These are phyloP conservation scores for Coreoperca whiteheadi DNA, from an alignment of 2,113 vertebrate genomes.

Conservation along the genomic window DNA sequence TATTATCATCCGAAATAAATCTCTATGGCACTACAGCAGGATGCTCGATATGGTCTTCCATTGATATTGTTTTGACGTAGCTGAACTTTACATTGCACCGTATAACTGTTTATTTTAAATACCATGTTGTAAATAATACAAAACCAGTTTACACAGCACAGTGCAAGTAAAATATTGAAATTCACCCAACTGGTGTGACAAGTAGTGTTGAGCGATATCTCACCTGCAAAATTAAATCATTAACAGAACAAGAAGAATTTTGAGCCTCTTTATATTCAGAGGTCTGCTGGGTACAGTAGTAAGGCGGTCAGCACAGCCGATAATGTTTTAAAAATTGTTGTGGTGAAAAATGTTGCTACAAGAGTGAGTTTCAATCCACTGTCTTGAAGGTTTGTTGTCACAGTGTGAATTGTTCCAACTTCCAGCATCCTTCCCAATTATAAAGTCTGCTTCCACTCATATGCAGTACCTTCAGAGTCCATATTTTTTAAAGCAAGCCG, in stretches of 20 bases:
- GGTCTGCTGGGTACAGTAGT: conserved; percentile 75
- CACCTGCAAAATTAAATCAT: conserved; percentile 42
- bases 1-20: conserved; percentile 57
- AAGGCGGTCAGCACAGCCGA: conserved; percentile 77
- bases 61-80: conserved; percentile 22
- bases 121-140: conserved; percentile 60
- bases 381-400: conserved; percentile 69
- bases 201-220: conserved; percentile 27
- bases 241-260: conserved; percentile 36
- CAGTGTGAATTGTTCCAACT: conserved; percentile 72
- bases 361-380: conserved; percentile 65
- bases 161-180: conserved; percentile 59
- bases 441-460: conserved; percentile 41
- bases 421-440: conserved; percentile 43
- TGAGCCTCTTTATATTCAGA: conserved; percentile 47
- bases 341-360: conserved; percentile 78
- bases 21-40: conserved; percentile 76
- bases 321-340: conserved; percentile 64
- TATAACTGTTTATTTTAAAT: conserved; percentile 58
- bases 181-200: conserved; percentile 32
- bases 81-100: conserved; percentile 55
- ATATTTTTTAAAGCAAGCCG: conserved; percentile 71
- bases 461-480: conserved; percentile 3
- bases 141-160: conserved; percentile 64
- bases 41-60: conserved; percentile 43